phyloP scores from a whole-genome alignment of 2,888 invertebrate species.

The Ecliptopera silaceata region DNA sequence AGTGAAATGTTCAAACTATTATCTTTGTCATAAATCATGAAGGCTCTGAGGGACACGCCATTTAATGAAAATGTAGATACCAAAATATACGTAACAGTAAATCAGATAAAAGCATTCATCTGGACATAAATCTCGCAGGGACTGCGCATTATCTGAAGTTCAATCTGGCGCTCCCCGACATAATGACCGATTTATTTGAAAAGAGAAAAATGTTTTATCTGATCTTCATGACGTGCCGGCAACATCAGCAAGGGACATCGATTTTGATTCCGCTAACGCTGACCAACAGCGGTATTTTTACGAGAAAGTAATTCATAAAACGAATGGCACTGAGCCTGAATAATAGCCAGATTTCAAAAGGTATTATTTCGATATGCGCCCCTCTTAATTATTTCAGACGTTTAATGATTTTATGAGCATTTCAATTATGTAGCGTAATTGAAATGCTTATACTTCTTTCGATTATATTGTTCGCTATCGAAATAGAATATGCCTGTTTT shows the following conservation, averaged over 20 bases:
- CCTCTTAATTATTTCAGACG: background rate
- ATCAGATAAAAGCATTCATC: constrained; percentile 46
- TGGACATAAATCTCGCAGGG: constrained; percentile 47
- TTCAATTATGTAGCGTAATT: constrained; percentile 2
- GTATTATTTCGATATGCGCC: no score
- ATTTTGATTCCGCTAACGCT: constrained; percentile 26
- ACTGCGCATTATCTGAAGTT: constrained; percentile 51
- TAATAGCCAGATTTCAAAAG: background rate
- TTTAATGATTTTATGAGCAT: constrained; percentile 2
- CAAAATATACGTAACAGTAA: constrained; percentile 40
- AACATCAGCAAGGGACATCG: constrained; percentile 34
- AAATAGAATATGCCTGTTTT: no score
- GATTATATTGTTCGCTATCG: no score
- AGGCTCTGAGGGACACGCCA: constrained; percentile 21
- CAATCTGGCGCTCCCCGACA: constrained; percentile 52
- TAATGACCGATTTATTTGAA: constrained; percentile 66
- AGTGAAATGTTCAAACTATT: constrained; percentile 20
- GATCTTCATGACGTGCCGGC: constrained; percentile 42
- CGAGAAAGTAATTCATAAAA: constrained; percentile 13
- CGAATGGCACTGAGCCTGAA: constrained; percentile 4
- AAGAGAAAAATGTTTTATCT: constrained; percentile 63
- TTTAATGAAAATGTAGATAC: constrained; percentile 26
- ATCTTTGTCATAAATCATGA: constrained; percentile 28
- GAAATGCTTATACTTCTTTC: no score
- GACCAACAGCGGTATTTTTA: constrained; percentile 19